Evolutionary conservation across 2,888 invertebrate genomes (phyloP).

Genomic region (Charanyca ferruginea): DNA sequence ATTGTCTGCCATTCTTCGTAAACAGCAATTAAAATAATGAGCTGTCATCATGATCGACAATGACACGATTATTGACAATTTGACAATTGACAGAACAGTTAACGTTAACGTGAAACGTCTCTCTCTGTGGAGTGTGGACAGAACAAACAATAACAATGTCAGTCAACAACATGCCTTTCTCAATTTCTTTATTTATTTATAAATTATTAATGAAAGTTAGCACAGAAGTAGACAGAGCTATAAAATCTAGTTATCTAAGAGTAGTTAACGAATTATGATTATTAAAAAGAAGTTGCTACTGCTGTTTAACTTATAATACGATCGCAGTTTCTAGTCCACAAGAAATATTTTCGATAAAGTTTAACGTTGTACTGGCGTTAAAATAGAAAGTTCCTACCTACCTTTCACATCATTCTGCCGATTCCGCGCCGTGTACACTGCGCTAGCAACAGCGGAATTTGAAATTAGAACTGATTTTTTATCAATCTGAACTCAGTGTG

Average conservation of each 20-base stretch:
- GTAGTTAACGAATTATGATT: not conserved
- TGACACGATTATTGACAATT: too few species aligned
- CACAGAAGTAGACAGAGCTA: not conserved
- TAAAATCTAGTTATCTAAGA: not conserved
- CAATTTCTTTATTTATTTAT: too few species aligned
- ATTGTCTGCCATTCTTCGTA: constrained; percentile 14
- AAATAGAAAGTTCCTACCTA: constrained; percentile 54
- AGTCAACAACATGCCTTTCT: constrained; percentile 9
- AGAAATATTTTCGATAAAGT: constrained; percentile 34
- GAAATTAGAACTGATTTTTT: constrained; percentile 29
- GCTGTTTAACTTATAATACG: constrained; percentile 4
- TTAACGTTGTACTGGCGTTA: constrained; percentile 22
- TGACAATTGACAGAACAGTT: constrained; percentile 1
- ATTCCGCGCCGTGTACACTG: constrained; percentile 23
- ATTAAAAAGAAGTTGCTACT: not conserved
- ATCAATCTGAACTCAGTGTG: constrained; percentile 13
- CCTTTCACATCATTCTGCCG: constrained; percentile 49
- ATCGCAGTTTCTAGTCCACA: constrained; percentile 20
- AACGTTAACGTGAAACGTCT: too few species aligned
- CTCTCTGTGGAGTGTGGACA: too few species aligned
- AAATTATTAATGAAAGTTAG: not conserved
- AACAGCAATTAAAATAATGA: too few species aligned
- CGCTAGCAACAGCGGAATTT: constrained; percentile 36
- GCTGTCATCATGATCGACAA: too few species aligned
- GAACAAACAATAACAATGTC: constrained; percentile 6